Conservation (phyloP, 2,113 vertebrate species). For the Eubucco bourcierii region DNA sequence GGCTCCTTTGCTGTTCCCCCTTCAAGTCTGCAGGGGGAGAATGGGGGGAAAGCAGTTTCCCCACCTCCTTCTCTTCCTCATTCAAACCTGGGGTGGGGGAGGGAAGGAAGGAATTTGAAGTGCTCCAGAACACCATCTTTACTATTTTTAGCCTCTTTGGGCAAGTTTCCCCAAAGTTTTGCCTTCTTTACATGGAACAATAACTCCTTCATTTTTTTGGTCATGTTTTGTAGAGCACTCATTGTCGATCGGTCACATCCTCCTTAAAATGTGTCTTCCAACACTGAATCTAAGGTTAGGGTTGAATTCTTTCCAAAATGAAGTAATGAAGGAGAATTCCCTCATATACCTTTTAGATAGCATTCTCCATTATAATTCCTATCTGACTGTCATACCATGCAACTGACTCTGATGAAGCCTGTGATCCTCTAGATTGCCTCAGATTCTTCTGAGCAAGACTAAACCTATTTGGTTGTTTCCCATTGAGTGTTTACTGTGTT, state of each 20-base stretch:
- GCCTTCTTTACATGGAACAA: neutral
- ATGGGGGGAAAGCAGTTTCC: too few species aligned
- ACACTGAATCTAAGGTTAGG: neutral
- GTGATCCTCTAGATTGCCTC: neutral
- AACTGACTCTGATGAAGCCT: neutral
- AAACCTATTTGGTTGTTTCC: neutral
- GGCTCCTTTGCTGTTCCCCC: too few species aligned
- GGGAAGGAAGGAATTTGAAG: too few species aligned
- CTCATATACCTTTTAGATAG: neutral
- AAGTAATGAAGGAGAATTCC: neutral
- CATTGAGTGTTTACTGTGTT: neutral
- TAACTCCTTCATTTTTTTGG: neutral
- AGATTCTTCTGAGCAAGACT: neutral
- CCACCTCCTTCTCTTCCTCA: too few species aligned
- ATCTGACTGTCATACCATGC: neutral
- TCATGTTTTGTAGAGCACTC: neutral
- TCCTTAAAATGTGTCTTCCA: neutral
- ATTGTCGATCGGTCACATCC: neutral
- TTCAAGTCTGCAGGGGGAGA: too few species aligned
- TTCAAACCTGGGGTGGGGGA: too few species aligned
- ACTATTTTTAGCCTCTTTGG: neutral
- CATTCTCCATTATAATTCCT: neutral
- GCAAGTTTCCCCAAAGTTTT: neutral
- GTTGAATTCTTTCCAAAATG: neutral
- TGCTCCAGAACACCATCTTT: neutral